A percentile compares a stretch with the other conserved stretches of the same genome.
These are phyloP conservation scores for Tolmerus cingulatus DNA, from an alignment of 2,888 invertebrate species.

Conservation along the genomic window DNA sequence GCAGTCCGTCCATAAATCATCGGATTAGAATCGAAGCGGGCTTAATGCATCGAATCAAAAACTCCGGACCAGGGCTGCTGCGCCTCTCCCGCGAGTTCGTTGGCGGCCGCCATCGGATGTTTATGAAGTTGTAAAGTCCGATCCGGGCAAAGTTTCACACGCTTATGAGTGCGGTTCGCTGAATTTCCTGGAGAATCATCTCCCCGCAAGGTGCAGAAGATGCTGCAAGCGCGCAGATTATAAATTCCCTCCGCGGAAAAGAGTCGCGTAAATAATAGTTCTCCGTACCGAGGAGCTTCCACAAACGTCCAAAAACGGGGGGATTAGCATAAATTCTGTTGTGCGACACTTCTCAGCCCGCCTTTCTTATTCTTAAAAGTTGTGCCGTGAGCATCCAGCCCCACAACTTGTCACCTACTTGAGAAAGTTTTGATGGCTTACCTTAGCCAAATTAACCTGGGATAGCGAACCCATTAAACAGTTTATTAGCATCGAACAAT, in stretches of 20 bases:
- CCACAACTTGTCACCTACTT: conserved; percentile 43
- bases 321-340: background rate
- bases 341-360: background rate
- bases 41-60: conserved; percentile 1
- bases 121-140: background rate
- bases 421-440: conserved; percentile 42
- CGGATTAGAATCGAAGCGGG: conserved; percentile 27
- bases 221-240: background rate
- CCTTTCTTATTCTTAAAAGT: background rate
- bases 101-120: background rate
- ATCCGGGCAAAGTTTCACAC: background rate
- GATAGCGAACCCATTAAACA: conserved; percentile 48
- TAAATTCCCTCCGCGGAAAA: background rate
- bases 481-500: conserved; percentile 49
- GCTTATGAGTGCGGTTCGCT: background rate
- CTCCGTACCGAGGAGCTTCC: background rate
- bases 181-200: background rate
- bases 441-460: conserved; percentile 48
- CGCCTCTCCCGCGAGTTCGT: background rate
- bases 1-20: conserved; percentile 7
- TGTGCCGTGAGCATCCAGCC: background rate
- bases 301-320: background rate
- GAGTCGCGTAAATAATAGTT: background rate
- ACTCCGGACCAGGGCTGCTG: background rate
- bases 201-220: background rate